These are phyloP conservation scores for Tylochromis polylepis DNA, from an alignment of 2,113 vertebrate genomes.

Conservation along the genomic window DNA sequence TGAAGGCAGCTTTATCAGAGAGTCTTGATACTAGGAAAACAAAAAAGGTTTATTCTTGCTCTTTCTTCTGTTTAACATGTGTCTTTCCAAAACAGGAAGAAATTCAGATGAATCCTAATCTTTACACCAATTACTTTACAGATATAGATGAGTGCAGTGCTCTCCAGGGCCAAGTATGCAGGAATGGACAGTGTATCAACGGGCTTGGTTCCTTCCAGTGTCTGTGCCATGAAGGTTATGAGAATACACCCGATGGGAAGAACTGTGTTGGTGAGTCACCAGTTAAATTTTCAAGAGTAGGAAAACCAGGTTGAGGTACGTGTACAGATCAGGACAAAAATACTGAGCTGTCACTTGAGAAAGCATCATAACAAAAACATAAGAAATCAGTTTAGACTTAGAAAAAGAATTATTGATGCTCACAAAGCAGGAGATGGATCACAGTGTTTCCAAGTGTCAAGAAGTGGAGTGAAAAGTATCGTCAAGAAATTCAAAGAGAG, in stretches of 20 bases:
- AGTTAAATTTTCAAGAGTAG: background rate
- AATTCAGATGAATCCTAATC: background rate
- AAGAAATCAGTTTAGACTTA: background rate
- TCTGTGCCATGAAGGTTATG: conserved; percentile 89
- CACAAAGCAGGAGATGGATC: background rate
- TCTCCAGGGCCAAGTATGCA: conserved; percentile 85
- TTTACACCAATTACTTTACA: conserved; percentile 41
- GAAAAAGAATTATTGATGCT: no score
- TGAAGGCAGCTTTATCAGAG: background rate
- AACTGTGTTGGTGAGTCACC: conserved; percentile 84
- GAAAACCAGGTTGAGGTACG: background rate
- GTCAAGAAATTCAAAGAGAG: background rate
- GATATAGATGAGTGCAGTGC: conserved; percentile 86
- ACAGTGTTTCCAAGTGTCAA: background rate
- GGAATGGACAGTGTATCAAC: conserved; percentile 88
- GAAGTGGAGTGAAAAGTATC: background rate
- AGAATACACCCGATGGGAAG: conserved; percentile 84
- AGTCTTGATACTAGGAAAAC: background rate
- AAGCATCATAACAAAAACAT: background rate
- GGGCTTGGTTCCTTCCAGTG: conserved; percentile 89
- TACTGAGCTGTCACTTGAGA: background rate
- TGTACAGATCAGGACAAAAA: background rate
- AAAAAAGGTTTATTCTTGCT: background rate
- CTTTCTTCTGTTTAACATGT: background rate
- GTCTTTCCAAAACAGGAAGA: background rate